phyloP scores from a whole-genome alignment of 2,113 vertebrate genomes.

The Channa maculata region DNA sequence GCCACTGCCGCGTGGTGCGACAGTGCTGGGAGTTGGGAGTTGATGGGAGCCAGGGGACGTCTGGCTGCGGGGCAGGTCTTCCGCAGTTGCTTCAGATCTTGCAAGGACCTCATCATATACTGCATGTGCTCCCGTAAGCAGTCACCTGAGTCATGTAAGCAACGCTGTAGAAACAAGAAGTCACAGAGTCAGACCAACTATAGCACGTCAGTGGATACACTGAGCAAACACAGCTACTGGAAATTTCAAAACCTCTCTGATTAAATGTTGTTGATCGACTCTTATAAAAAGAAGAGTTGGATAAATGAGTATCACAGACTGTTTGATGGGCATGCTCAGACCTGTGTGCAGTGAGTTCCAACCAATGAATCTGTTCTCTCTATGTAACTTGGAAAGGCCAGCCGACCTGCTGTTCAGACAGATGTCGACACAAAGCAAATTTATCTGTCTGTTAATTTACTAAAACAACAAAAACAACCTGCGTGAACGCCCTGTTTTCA shows the following conservation, averaged over 20 bases:
- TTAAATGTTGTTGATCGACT: background rate
- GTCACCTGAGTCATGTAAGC: constrained; percentile 83
- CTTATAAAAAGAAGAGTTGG: constrained; percentile 16
- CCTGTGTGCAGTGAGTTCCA: constrained; percentile 21
- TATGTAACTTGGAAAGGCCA: constrained; percentile 18
- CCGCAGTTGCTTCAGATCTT: constrained; percentile 81
- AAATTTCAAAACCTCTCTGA: constrained; percentile 1
- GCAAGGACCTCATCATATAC: constrained; percentile 86
- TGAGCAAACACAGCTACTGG: background rate
- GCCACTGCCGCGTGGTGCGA: constrained; percentile 61
- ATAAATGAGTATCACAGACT: background rate
- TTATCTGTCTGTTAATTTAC: constrained; percentile 39
- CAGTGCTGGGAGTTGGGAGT: constrained; percentile 52
- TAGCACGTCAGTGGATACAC: background rate
- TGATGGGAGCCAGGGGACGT: constrained; percentile 43
- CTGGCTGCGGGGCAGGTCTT: constrained; percentile 66
- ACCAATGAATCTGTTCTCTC: constrained; percentile 19
- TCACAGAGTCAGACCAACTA: constrained; percentile 15
- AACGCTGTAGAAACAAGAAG: constrained; percentile 79
- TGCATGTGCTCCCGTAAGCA: constrained; percentile 85
- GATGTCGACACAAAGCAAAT: constrained; percentile 44
- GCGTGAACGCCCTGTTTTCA: constrained; percentile 40
- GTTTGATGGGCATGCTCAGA: constrained; percentile 41
- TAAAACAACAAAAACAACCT: constrained; percentile 32
- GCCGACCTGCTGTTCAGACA: constrained; percentile 9